Evolutionary conservation across 2,888 invertebrate species (phyloP).

Genomic region (Allygus modestus): DNA sequence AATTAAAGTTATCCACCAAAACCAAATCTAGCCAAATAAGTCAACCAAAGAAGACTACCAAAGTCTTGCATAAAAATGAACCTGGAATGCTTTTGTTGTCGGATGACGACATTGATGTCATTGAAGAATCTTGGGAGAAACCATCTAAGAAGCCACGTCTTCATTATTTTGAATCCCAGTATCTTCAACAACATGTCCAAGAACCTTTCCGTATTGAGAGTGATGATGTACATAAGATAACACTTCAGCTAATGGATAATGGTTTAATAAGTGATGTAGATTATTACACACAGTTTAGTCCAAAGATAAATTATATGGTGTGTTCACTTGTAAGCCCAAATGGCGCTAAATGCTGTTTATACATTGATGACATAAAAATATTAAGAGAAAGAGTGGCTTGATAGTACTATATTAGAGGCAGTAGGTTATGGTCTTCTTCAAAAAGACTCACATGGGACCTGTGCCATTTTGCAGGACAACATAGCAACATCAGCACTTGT

Average conservation of each 20-base stretch:
- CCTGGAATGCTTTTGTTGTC: background rate
- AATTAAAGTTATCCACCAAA: background rate
- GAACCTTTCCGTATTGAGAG: background rate
- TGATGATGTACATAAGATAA: background rate
- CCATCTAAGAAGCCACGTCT: background rate
- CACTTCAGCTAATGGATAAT: background rate
- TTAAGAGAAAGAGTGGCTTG: background rate
- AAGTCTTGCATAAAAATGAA: no score
- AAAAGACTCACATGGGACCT: background rate
- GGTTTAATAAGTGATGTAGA: background rate
- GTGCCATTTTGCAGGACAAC: background rate
- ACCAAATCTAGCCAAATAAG: background rate
- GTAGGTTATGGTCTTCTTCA: background rate
- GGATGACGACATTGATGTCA: background rate
- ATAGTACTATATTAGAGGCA: background rate
- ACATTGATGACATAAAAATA: background rate
- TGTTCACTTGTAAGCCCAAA: background rate
- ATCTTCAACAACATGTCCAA: background rate
- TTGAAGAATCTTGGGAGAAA: constrained; percentile 1
- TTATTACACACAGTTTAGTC: background rate
- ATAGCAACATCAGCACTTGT: background rate
- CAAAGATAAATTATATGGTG: background rate
- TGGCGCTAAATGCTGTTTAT: background rate
- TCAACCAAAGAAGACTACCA: background rate
- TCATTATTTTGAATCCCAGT: background rate